A percentile compares a stretch with the other conserved stretches of the same genome.
Evolutionary conservation across 1,140 invertebrate genomes (phyloP).

Genomic region (Cyrtorhinus lividipennis): DNA sequence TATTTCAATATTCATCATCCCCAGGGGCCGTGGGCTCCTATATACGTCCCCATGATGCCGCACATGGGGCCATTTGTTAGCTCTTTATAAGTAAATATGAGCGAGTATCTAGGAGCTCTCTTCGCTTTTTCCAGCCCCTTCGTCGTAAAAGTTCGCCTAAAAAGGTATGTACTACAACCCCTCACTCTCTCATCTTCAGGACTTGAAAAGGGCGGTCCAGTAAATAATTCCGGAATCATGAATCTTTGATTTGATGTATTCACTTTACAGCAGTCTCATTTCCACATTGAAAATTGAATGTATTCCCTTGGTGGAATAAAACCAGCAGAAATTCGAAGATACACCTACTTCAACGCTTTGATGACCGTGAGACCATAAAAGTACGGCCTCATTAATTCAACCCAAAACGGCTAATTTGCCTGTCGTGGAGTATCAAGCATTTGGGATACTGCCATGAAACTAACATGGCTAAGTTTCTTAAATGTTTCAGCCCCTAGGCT

Average conservation of each 20-base stretch:
- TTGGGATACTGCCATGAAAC: too few species aligned
- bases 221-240: background rate
- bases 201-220: background rate
- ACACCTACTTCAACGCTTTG: too few species aligned
- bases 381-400: too few species aligned
- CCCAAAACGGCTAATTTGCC: too few species aligned
- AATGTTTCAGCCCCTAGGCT: too few species aligned
- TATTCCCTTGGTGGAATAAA: too few species aligned
- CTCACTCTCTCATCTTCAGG: background rate
- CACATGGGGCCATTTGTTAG: constrained; percentile 8
- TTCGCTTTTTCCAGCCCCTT: background rate
- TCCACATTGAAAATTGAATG: background rate
- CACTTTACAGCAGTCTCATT: background rate
- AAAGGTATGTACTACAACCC: background rate
- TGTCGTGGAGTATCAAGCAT: too few species aligned
- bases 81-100: constrained; percentile 10
- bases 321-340: too few species aligned
- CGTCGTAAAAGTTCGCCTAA: background rate
- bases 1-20: constrained; percentile 7
- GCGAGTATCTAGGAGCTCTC: background rate
- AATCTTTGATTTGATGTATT: background rate
- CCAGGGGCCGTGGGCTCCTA: background rate
- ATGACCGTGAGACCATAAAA: too few species aligned
- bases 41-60: background rate
- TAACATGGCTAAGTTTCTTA: too few species aligned